Conservation (phyloP, 2,888 invertebrate species). For the Netelia inedita region DNA sequence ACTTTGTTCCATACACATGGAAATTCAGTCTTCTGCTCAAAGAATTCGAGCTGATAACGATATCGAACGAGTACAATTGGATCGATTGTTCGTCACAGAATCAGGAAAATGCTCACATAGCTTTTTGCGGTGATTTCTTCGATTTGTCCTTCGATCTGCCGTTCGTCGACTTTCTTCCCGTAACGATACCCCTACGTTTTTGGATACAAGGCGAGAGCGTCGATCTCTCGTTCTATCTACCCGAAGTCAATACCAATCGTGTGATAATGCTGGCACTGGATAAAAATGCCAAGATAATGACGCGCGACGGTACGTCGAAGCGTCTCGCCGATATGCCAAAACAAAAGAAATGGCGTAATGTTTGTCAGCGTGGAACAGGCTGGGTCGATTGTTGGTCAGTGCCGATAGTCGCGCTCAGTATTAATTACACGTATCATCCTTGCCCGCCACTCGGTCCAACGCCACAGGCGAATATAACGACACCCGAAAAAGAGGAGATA, state of each 20-base stretch:
- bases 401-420: slow-evolving; percentile 96
- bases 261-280: slow-evolving; percentile 93
- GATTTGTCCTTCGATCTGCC: slow-evolving; percentile 97
- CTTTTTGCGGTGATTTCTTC: slow-evolving; percentile 96
- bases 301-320: slow-evolving; percentile 89
- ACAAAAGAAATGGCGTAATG: slow-evolving; percentile 92
- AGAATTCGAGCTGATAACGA: slow-evolving; percentile 97
- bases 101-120: slow-evolving; percentile 97
- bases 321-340: slow-evolving; percentile 86
- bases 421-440: slow-evolving; percentile 96
- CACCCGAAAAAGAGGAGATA: slow-evolving; percentile 97
- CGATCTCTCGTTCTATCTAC: slow-evolving; percentile 95
- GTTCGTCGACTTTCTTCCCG: slow-evolving; percentile 97
- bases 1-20: slow-evolving; percentile 99
- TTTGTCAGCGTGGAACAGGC: slow-evolving; percentile 90
- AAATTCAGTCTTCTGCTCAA: slow-evolving; percentile 95
- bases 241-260: slow-evolving; percentile 96
- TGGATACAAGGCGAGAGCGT: slow-evolving; percentile 98
- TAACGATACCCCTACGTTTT: slow-evolving; percentile 94
- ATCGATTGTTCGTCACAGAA: slow-evolving; percentile 98
- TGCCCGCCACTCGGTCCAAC: slow-evolving; percentile 95
- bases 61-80: slow-evolving; percentile 99
- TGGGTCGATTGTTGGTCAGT: slow-evolving; percentile 99
- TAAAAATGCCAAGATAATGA: slow-evolving; percentile 94
- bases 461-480: slow-evolving; percentile 96